These are phyloP conservation scores for Ophion ellenae DNA, from an alignment of 2,888 invertebrate species.

Conservation along the genomic window DNA sequence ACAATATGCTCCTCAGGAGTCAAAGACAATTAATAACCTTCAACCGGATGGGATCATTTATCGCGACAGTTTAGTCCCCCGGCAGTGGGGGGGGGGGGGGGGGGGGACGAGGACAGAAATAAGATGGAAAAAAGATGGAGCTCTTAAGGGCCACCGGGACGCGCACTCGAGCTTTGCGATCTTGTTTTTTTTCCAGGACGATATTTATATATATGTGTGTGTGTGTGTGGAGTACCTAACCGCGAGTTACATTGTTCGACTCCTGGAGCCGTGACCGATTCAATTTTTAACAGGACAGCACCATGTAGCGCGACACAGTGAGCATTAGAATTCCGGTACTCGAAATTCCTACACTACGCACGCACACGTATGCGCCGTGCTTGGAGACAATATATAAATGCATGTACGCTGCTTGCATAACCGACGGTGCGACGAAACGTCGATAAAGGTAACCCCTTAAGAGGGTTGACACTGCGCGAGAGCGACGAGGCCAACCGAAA, in stretches of 20 bases:
- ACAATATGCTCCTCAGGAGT: conserved; percentile 79
- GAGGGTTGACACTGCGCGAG: conserved; percentile 55
- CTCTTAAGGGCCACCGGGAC: conserved; percentile 60
- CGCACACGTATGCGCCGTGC: not conserved
- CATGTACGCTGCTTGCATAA: conserved; percentile 1
- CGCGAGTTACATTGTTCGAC: conserved; percentile 75
- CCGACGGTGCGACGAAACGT: conserved; percentile 23
- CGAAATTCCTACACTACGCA: conserved; percentile 45
- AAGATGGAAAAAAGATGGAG: conserved; percentile 48
- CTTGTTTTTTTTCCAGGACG: conserved; percentile 11
- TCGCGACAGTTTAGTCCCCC: conserved; percentile 82
- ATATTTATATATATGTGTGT: not conserved
- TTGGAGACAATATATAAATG: not conserved
- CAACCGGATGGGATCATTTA: conserved; percentile 78
- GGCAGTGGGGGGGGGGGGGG: conserved; percentile 30
- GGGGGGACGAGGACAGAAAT: not conserved
- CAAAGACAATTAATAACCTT: conserved; percentile 80
- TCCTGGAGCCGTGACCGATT: conserved; percentile 82
- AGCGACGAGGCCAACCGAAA: conserved; percentile 42
- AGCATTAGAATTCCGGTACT: conserved; percentile 67
- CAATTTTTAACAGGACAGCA: conserved; percentile 81
- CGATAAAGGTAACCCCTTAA: conserved; percentile 60
- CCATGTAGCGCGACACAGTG: conserved; percentile 43
- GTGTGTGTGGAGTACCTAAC: conserved; percentile 41
- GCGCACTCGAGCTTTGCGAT: conserved; percentile 48